phyloP scores from a whole-genome alignment of 2,113 vertebrate species.

The Gymnocephalus cernua region DNA sequence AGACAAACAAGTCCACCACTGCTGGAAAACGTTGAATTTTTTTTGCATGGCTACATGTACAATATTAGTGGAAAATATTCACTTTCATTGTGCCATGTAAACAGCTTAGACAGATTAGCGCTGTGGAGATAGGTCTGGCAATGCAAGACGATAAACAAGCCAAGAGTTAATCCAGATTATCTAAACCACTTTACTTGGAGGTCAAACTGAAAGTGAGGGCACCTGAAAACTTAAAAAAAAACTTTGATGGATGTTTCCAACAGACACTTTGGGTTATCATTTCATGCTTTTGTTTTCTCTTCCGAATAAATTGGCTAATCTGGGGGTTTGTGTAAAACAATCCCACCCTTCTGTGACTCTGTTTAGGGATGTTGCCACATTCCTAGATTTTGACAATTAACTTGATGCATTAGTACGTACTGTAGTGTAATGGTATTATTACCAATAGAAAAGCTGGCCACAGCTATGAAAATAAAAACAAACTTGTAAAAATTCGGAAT shows the following conservation, averaged over 20 bases:
- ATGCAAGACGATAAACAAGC: no score
- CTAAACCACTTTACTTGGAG: background rate
- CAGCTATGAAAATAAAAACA: background rate
- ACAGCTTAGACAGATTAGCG: no score
- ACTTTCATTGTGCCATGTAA: no score
- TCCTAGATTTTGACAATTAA: background rate
- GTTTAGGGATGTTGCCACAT: background rate
- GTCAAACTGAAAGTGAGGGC: background rate
- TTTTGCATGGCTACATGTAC: no score
- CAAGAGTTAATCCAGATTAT: background rate
- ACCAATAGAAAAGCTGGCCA: background rate
- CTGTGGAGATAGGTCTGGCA: no score
- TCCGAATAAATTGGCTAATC: background rate
- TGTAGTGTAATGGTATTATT: background rate
- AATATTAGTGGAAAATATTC: no score
- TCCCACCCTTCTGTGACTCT: background rate
- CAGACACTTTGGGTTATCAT: background rate
- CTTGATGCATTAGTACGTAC: background rate
- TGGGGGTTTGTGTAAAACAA: background rate
- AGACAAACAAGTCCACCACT: no score
- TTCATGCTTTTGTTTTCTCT: background rate
- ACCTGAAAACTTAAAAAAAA: background rate
- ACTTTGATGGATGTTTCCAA: background rate
- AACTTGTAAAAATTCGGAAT: background rate
- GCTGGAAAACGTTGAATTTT: no score